A percentile compares a stretch with the other conserved stretches of the same genome.
phyloP scores from a whole-genome alignment of 2,797 vertebrate genomes.

The Alauda arvensis region DNA sequence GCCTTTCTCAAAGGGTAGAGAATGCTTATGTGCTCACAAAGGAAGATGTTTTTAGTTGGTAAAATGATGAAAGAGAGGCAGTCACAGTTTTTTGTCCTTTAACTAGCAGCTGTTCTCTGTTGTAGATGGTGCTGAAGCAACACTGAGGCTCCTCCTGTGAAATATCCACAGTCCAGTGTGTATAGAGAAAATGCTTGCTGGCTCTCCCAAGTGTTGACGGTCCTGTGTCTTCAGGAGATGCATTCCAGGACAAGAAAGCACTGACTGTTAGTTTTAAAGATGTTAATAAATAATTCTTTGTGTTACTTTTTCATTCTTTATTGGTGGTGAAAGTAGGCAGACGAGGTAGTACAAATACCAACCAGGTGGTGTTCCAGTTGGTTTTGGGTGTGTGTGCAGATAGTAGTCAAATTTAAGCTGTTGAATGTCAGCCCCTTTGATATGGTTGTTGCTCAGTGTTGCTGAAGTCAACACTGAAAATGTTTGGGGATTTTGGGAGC shows the following conservation, averaged over 20 bases:
- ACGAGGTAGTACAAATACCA: not conserved
- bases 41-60: not conserved
- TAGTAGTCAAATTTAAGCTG: not conserved
- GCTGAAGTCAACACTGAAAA: not conserved
- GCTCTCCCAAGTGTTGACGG: not conserved
- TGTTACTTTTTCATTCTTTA: not conserved
- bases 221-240: constrained; percentile 22
- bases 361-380: not conserved
- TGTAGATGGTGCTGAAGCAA: constrained; percentile 55
- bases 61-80: not conserved
- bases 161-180: not conserved
- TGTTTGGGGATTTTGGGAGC: not conserved
- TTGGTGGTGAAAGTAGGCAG: not conserved
- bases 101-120: constrained; percentile 46
- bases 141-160: constrained; percentile 9
- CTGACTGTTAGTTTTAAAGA: constrained; percentile 22
- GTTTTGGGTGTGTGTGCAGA: not conserved
- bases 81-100: not conserved
- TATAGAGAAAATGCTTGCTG: not conserved
- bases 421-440: not conserved
- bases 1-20: not conserved
- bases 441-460: not conserved
- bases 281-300: constrained; percentile 39
- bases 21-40: not conserved
- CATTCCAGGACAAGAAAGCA: not conserved